phyloP scores from a whole-genome alignment of 2,888 invertebrate genomes.

The Idaea straminata region DNA sequence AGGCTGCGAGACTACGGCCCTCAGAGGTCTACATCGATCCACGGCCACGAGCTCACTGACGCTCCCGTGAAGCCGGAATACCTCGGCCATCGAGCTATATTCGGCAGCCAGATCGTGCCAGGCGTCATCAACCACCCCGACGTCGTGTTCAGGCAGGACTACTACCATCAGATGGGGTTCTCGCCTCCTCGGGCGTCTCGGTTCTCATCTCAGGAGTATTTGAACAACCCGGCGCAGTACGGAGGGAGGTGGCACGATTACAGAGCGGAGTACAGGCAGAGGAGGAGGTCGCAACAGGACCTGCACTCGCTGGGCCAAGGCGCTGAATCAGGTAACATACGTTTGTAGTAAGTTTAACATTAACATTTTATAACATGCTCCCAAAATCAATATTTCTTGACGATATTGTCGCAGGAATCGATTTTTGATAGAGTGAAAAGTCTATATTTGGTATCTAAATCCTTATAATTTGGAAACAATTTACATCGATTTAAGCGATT shows the following conservation, averaged over 20 bases:
- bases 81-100: constrained; percentile 61
- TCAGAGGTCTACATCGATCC: constrained; percentile 71
- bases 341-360: background rate
- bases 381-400: no score
- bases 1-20: constrained; percentile 68
- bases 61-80: constrained; percentile 68
- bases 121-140: constrained; percentile 68
- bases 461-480: no score
- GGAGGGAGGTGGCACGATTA: constrained; percentile 67
- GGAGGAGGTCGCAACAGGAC: constrained; percentile 74
- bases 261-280: constrained; percentile 67
- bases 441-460: no score
- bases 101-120: constrained; percentile 64
- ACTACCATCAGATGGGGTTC: constrained; percentile 64
- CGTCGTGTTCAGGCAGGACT: constrained; percentile 70
- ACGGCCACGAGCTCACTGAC: constrained; percentile 72
- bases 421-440: no score
- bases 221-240: constrained; percentile 68
- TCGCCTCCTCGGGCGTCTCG: constrained; percentile 66
- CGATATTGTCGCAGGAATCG: no score
- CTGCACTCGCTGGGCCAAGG: constrained; percentile 69
- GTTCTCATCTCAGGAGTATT: constrained; percentile 75
- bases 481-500: no score
- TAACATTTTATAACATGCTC: no score
- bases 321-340: constrained; percentile 64